phyloP scores from a whole-genome alignment of 2,113 vertebrate species.

The Perca flavescens region DNA sequence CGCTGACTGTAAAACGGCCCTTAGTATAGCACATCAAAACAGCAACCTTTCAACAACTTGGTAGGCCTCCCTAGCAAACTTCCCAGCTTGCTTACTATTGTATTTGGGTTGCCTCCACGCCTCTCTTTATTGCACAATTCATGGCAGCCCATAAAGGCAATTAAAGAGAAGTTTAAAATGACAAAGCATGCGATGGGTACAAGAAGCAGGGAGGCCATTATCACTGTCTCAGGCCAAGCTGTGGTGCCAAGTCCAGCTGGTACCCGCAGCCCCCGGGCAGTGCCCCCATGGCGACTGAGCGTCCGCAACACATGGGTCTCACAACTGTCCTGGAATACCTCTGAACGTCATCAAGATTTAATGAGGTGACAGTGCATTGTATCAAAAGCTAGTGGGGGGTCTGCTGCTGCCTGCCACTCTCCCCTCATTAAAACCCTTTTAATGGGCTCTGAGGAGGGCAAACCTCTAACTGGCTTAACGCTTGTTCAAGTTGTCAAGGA shows the following conservation, averaged over 20 bases:
- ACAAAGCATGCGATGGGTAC: conserved; percentile 68
- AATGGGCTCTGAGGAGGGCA: conserved; percentile 73
- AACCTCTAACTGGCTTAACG: conserved; percentile 55
- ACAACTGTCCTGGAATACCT: conserved; percentile 41
- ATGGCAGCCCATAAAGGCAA: conserved; percentile 59
- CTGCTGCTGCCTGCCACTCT: conserved; percentile 62
- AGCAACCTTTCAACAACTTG: neutral
- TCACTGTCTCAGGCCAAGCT: conserved; percentile 51
- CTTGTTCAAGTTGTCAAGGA: conserved; percentile 75
- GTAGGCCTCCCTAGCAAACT: neutral
- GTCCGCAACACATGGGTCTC: conserved; percentile 58
- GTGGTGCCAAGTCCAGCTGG: conserved; percentile 72
- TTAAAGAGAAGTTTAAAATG: conserved; percentile 66
- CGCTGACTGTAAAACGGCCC: too few relatives aligned
- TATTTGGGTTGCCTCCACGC: conserved; percentile 16
- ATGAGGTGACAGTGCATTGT: conserved; percentile 79
- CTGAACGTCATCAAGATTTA: conserved; percentile 77
- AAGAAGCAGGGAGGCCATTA: conserved; percentile 70
- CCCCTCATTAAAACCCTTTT: conserved; percentile 81
- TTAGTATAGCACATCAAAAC: neutral
- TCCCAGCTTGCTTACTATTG: conserved; percentile 42
- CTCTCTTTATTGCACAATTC: conserved; percentile 51
- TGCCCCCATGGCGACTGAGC: conserved; percentile 46
- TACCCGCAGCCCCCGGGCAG: conserved; percentile 39
- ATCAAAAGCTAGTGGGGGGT: conserved; percentile 64